Base-by-base conservation (phyloP, 2,113 vertebrate species). In the Calcarius ornatus region DNA sequence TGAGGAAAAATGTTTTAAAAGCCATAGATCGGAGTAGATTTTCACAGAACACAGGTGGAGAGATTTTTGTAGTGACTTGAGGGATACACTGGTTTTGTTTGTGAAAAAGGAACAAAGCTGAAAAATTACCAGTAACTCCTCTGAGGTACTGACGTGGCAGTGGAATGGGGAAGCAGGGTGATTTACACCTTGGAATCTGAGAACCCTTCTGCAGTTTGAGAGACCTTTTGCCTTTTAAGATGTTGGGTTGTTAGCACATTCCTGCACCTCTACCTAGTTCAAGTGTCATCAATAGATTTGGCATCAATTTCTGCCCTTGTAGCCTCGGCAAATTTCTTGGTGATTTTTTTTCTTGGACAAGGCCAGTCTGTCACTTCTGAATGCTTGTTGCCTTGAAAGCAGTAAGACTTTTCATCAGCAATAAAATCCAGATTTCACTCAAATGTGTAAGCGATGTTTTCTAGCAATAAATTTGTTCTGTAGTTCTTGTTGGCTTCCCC, bases 381-480 rank as follows among this genome's bases (percentile, higher is more conserved):
- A 37, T 77, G 51, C 40, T 83, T 14, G 2, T 59, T 90, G 24
- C 25, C 31, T 81, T 88, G 54, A 91, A 90, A 92, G 60, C 57
- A 48, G 11, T 54, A 72, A 38, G 61, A 76, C 18, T 69, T 79
- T 33, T 10, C 31, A 43, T 77, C 54, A 86, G 42, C 33, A 81
- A 33, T 45, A 81, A 81, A 87, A 69, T 53, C 5, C 42, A 81
- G 50, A 77, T 89, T 92, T 94, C 51, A 16, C 24, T 77, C 19
- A 79, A 91, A 94, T 28, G 5, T 33, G 15, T 53, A 69, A 92
- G 25, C 5, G 18, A 30, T 80, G 31, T 85, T 85, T 94, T 90
- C 27, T 50, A 73, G 64, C 35, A 90, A 53, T 65, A 73, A 33
- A 95, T 80, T 76, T 87, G 37, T 82, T 70, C 42, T 70, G 30